Conservation (phyloP, 2,888 invertebrate genomes). For the Polydrusus pterygomalis region DNA sequence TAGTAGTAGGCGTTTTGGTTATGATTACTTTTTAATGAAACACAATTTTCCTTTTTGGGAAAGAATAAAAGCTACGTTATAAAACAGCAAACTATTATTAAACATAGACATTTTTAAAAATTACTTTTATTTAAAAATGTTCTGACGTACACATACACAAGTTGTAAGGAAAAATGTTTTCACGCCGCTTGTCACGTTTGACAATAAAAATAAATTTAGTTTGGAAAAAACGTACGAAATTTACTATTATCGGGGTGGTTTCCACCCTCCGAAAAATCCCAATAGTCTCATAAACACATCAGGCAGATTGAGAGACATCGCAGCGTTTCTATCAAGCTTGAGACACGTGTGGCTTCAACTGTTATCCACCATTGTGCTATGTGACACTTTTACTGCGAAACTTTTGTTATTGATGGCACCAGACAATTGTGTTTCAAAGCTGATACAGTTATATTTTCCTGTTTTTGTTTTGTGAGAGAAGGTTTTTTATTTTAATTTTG, state of each 20-base stretch:
- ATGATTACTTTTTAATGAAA: no score
- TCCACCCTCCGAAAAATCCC: conserved; percentile 41
- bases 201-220: conserved; percentile 42
- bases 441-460: conserved; percentile 39
- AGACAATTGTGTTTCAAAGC: conserved; percentile 52
- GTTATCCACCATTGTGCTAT: conserved; percentile 52
- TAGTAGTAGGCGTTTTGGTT: no score
- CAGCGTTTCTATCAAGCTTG: conserved; percentile 55
- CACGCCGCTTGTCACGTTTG: conserved; percentile 24
- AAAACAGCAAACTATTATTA: neutral
- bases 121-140: neutral
- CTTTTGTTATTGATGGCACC: conserved; percentile 54
- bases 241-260: conserved; percentile 46
- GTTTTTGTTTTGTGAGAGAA: conserved; percentile 34
- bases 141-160: neutral
- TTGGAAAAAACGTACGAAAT: conserved; percentile 42
- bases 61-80: no score
- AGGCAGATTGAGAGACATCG: conserved; percentile 53
- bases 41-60: no score
- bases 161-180: conserved; percentile 6
- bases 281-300: conserved; percentile 54
- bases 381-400: conserved; percentile 55
- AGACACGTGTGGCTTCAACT: conserved; percentile 54
- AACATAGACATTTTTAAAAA: neutral
- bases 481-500: conserved; percentile 30